Evolutionary conservation across 1,140 invertebrate species (phyloP), one percentile per base, ranked within the genome.

Genomic region (Euura lappo): DNA sequence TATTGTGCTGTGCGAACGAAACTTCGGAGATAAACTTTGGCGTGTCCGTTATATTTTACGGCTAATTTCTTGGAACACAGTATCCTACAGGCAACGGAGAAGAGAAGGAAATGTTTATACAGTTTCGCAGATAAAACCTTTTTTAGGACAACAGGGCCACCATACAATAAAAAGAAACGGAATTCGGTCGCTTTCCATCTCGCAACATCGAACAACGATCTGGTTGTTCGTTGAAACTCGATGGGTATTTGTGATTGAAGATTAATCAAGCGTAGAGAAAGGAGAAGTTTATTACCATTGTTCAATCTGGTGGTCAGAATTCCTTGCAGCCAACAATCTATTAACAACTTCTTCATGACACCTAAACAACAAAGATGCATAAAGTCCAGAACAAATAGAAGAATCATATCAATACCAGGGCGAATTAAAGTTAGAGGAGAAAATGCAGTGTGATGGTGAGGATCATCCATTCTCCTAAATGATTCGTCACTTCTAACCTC

Each of bases 101-200:
- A 44, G 8, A 74, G 66, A 13, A 78, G 65, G 71, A 76, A 80
- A 60, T 78, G 76, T 60, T 67, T 13, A 68, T 75, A 76, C 28
- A 66, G 69, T 5, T 72, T 13, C 47, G 45, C 5, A 2, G 71
- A 66, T 44, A 77, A 70, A 47, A 77, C 68, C 7, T 64, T 13
- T 46, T 71, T 71, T 2, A 80, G 69, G 13, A 77, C 65, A 6
- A 79, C 47, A 45, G 75, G 71, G 42, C 71, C 73, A n/a, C 60
- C 73, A 69, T 80, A 77, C 45, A 78, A 67, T 44, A 79, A 10
- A 68, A 79, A 75, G 45, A 74, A 68, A 2, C 76, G 47, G 73
- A 65, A 76, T 67, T 80, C 74, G 0, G 74, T 71, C 2, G 78
- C 74, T 69, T 79, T 78, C 71, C 74, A 80, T 60, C 71, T 44